Evolutionary conservation across 2,113 vertebrate species (phyloP).

Genomic region (Ifrita kowaldi): DNA sequence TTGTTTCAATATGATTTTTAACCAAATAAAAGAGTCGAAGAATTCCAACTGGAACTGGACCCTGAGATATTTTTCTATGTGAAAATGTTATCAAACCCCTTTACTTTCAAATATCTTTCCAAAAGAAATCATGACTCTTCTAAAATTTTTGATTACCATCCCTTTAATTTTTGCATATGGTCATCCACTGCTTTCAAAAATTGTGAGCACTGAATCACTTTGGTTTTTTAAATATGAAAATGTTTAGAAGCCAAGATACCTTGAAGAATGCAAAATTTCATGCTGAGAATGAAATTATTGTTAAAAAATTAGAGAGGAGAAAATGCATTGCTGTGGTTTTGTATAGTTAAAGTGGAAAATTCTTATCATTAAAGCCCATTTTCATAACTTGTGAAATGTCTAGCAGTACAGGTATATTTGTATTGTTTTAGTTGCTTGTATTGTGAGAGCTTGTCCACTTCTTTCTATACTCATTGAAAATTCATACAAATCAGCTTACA

Average conservation of each 20-base stretch:
- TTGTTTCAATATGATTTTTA: neutral
- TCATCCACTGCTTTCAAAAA: neutral
- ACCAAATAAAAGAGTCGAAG: neutral
- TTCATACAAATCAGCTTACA: neutral
- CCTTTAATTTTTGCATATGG: neutral
- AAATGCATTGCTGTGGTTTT: neutral
- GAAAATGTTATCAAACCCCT: neutral
- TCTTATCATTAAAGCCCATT: neutral
- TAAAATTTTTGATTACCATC: neutral
- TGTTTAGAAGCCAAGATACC: neutral
- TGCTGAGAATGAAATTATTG: neutral
- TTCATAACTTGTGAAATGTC: neutral
- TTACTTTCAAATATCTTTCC: neutral
- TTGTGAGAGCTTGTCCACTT: neutral
- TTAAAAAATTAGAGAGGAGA: neutral
- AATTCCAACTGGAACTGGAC: neutral
- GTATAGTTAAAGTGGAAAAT: neutral
- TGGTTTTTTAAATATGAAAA: neutral
- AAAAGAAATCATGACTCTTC: neutral
- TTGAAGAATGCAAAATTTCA: neutral
- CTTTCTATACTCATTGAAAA: neutral
- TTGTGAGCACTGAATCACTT: neutral
- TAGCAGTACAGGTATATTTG: neutral
- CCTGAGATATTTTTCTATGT: neutral
- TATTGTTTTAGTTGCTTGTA: neutral